Percentiles rank a stretch among this genome's conserved stretches.
These are phyloP conservation scores for Drosophila mayri DNA, from an alignment of 1,140 invertebrate species.

Conservation along the genomic window DNA sequence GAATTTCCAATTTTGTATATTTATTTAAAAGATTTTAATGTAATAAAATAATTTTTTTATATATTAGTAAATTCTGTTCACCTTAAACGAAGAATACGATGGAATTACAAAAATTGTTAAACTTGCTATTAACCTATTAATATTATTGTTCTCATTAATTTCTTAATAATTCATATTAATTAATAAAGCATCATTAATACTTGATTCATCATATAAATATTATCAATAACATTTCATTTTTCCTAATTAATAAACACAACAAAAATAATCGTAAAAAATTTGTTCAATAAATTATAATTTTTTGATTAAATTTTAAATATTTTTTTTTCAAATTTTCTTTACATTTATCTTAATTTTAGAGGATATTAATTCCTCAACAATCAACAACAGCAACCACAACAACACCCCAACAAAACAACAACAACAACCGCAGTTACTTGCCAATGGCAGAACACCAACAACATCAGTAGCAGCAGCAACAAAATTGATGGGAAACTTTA, in stretches of 20 bases:
- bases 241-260: background rate
- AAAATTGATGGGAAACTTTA: slow-evolving; percentile 11
- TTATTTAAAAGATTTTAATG: background rate
- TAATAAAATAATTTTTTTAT: too few relatives aligned
- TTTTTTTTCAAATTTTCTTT: slow-evolving; percentile 37
- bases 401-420: slow-evolving; percentile 40
- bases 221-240: background rate
- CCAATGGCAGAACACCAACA: slow-evolving; percentile 23
- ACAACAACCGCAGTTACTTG: slow-evolving; percentile 5
- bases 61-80: background rate
- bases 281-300: slow-evolving; percentile 15
- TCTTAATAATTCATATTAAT: too few relatives aligned
- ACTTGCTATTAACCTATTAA: background rate
- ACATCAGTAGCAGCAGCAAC: slow-evolving; percentile 21
- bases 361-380: slow-evolving; percentile 66
- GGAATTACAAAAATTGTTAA: background rate
- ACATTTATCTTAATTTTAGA: slow-evolving; percentile 40
- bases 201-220: background rate
- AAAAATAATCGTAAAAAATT: background rate
- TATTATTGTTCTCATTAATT: background rate
- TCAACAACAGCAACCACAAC: slow-evolving; percentile 45
- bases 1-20: background rate
- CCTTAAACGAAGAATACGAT: too few relatives aligned
- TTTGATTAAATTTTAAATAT: slow-evolving; percentile 36
- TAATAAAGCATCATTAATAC: background rate